Base-by-base conservation (phyloP, 2,888 invertebrate genomes). In the Scaptomyza parva region DNA sequence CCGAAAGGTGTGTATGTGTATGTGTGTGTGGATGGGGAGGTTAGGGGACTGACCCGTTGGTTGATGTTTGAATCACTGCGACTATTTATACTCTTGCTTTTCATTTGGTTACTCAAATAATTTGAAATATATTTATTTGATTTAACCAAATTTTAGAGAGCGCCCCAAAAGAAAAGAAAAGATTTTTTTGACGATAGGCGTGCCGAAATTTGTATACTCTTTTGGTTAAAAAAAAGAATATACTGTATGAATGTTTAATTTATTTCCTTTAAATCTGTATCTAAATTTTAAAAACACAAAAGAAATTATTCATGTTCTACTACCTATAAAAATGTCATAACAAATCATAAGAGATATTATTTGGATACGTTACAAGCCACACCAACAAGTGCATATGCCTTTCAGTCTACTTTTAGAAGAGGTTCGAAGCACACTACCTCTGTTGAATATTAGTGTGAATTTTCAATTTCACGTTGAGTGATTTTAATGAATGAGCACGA, bases 51-150 rank as follows among this genome's bases (percentile, higher is more conserved):
- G 74, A 77, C 62, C 55, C 63, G 54, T 35, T 35, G 35, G 14
- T 14, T 35, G 6, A 9, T 17, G 12, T 65, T 87, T 86, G 88
- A 86, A 76, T 86, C 85, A 86, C 70, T 70, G 62, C 55, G 69
- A 76, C 86, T 86, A 86, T 86, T 88, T 86, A 70, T 85, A 85
- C 81, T 79, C 77, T 78, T 62, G 78, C 57, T 86, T 86, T 82
- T 82, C 82, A 80, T 72, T 52, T 63, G 43, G 75, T 67, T 78
- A 69, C 68, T 71, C 63, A 54, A 61, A 45, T 65, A 52, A 66
- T 62, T 72, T 52, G 40, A 78, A 58, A 73, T 61, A 70, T 39
- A 72, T 55, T 64, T 78, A 59, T 85, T 85, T 61, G 60, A 69
- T 76, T 63, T 57, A 53, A 43, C 59, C 63, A 55, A 60, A 60